These are phyloP conservation scores for Maniola jurtina DNA, from an alignment of 1,140 invertebrate species.

Conservation along the genomic window DNA sequence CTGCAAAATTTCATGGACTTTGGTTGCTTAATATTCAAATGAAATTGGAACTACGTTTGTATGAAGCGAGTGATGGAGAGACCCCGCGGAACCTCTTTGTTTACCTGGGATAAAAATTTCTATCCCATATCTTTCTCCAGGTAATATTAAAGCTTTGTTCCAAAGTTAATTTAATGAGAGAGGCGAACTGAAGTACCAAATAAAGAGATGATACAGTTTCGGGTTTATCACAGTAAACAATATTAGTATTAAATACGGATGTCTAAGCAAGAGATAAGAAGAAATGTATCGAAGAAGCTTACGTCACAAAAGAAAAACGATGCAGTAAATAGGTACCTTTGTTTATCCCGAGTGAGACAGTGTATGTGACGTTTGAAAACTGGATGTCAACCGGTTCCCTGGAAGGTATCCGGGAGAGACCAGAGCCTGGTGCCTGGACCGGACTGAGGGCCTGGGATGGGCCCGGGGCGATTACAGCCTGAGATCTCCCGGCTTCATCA, in stretches of 20 bases:
- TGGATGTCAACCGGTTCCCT: conserved; percentile 83
- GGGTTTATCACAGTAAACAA: no score
- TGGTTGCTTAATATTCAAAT: no score
- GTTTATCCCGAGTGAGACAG: conserved; percentile 83
- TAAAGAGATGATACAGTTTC: no score
- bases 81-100: no score
- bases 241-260: background rate
- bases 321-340: conserved; percentile 80
- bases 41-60: no score
- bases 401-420: conserved; percentile 72
- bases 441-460: conserved; percentile 8
- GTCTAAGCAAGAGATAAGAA: background rate
- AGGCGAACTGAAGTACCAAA: no score
- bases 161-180: no score
- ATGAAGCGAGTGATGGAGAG: no score
- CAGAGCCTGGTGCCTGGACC: conserved; percentile 17
- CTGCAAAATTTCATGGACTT: no score
- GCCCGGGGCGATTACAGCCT: conserved; percentile 21
- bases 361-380: conserved; percentile 85
- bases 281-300: background rate
- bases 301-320: conserved; percentile 1
- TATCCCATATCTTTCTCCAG: no score
- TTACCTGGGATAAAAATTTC: no score
- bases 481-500: conserved; percentile 31
- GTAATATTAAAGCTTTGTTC: no score